phyloP scores from a whole-genome alignment of 2,113 vertebrate genomes.

The Oreochromis spilurus region DNA sequence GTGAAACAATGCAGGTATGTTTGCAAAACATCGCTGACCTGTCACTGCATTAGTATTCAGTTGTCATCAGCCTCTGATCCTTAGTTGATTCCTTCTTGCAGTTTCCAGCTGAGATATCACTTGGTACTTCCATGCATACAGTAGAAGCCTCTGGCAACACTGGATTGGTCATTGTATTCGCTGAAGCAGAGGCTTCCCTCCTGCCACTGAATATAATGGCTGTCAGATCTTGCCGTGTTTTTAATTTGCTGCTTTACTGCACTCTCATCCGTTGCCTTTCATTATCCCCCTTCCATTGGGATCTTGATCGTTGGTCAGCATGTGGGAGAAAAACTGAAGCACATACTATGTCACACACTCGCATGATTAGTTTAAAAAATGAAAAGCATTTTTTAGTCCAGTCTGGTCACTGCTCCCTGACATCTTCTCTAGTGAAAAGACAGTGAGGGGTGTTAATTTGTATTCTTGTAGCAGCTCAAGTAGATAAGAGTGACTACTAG shows the following conservation, averaged over 20 bases:
- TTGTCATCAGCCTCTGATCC: not conserved
- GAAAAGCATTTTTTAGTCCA: not conserved
- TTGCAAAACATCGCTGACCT: not conserved
- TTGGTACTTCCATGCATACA: not conserved
- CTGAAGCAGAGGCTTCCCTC: constrained; percentile 23
- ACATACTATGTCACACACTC: not conserved
- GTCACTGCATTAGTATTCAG: not conserved
- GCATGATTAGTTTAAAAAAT: not conserved
- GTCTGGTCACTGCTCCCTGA: not conserved
- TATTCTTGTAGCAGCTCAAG: not conserved
- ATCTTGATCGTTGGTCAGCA: not conserved
- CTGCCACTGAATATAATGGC: constrained; percentile 19
- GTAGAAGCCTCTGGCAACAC: not conserved
- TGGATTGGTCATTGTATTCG: not conserved
- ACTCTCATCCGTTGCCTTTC: not conserved
- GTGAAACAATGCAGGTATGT: not conserved
- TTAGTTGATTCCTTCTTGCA: not conserved
- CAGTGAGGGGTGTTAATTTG: not conserved
- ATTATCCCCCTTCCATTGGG: not conserved
- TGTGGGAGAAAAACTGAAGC: not conserved
- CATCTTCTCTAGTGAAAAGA: not conserved
- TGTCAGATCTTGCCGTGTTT: constrained; percentile 41
- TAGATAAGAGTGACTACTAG: not conserved
- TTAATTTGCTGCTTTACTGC: constrained; percentile 58
- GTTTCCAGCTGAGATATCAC: not conserved